Base-by-base conservation (phyloP, 2,888 invertebrate species). In the Galeruca laticollis region DNA sequence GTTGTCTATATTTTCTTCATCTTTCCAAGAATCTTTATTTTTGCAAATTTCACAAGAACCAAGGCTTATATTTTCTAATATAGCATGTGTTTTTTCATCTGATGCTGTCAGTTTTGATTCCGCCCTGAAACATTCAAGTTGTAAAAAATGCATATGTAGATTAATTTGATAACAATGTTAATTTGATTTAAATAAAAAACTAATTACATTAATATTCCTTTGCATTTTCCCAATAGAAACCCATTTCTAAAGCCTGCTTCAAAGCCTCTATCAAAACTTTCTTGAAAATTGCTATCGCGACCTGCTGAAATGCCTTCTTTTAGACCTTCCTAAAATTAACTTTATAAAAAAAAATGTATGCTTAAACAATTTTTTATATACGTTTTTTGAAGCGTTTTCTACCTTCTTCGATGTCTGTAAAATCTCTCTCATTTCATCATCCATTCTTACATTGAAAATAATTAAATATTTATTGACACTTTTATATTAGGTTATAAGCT, bases 241-340 rank as follows among this genome's bases (percentile, higher is more conserved):
- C 90, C 91, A 76, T 88, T 89, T 70, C 84, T 82, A 40, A 93
- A 88, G 1, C 92, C 94, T 79, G 90, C 89, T 69, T 84, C 83
- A 81, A 91, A 94, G 1, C 94, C 94, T 68, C 81, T 80, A 78
- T 94, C 91, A 82, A 94, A 94, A 80, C 91, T 89, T 20, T 86
- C 81, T 85, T 94, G 94, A 77, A 91, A 92, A 60, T 88, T 87
- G 62, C 88, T 84, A 18, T 89, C 87, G 73, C 89, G 87, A 0
- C 93, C 94, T 80, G 89, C 90, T 37, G 87, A 85, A 69, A 90
- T 87, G 21, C 94, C 94, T 83, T 94, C 92, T 78, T 89, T 69
- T 62, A 78, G 70, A 20, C 78, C 79, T 63, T 72, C 69, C 78
- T 78, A 59, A 63, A 72, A 69, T 67, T 52, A 63, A 43, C 63